Evolutionary conservation across 2,113 vertebrate species (phyloP).

Genomic region (Xenopus borealis): DNA sequence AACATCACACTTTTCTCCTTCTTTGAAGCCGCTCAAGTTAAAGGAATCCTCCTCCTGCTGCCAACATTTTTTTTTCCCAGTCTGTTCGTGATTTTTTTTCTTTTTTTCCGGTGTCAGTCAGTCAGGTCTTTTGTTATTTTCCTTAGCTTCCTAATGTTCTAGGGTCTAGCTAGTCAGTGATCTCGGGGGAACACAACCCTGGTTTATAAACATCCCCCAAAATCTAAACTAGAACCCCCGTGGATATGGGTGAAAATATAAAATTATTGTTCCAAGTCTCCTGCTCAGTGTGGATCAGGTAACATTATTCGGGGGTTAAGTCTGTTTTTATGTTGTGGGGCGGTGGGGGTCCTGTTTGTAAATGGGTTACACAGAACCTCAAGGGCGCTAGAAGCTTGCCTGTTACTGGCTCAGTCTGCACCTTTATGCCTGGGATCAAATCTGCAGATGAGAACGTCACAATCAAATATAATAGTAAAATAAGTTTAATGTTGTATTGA

Average conservation of each 20-base stretch:
- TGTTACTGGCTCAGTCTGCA: too few relatives aligned
- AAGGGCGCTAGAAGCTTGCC: too few relatives aligned
- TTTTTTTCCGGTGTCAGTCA: constrained; percentile 17
- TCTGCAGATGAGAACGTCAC: too few relatives aligned
- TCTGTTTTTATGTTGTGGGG: constrained; percentile 34
- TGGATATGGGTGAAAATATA: constrained; percentile 24
- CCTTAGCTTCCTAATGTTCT: constrained; percentile 21
- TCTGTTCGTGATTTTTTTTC: background rate
- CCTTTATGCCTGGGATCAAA: too few relatives aligned
- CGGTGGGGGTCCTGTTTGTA: constrained; percentile 11
- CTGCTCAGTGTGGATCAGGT: constrained; percentile 51
- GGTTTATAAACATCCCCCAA: constrained; percentile 9
- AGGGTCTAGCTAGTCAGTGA: constrained; percentile 21
- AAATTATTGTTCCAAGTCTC: constrained; percentile 31
- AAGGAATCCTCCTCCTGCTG: constrained; percentile 10
- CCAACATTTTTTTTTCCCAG: background rate
- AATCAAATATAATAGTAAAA: too few relatives aligned
- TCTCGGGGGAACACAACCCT: too few relatives aligned
- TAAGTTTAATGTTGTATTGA: too few relatives aligned
- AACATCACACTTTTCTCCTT: constrained; percentile 31
- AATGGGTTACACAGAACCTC: background rate
- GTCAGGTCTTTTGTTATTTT: constrained; percentile 36
- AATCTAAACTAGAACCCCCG: background rate
- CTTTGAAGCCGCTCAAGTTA: constrained; percentile 25
- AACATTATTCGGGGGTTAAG: constrained; percentile 23